Conservation (phyloP, 2,797 vertebrate species). For the Sarcophilus harrisii region DNA sequence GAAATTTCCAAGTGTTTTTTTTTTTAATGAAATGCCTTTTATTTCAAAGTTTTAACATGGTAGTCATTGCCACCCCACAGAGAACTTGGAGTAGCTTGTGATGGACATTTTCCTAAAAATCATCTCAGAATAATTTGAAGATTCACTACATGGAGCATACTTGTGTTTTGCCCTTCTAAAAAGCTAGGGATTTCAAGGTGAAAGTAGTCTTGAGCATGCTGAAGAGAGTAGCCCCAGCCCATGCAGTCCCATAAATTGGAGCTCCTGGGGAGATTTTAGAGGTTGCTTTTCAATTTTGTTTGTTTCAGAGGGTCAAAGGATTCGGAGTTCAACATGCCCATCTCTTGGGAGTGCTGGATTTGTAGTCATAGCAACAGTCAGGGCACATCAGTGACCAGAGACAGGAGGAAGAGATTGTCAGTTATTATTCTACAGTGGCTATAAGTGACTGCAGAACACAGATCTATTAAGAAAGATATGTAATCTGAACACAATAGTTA, state of each 20-base stretch:
- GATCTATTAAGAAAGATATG: slow-evolving; percentile 54
- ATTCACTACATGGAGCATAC: slow-evolving; percentile 58
- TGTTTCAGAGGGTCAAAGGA: slow-evolving; percentile 74
- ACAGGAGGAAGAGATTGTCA: slow-evolving; percentile 59
- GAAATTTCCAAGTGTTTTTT: slow-evolving; percentile 50
- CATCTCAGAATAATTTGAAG: slow-evolving; percentile 58
- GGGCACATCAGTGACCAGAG: slow-evolving; percentile 59
- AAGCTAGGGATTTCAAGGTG: slow-evolving; percentile 48
- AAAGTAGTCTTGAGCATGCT: slow-evolving; percentile 21
- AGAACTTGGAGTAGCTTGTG: slow-evolving; percentile 34
- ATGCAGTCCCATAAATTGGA: slow-evolving; percentile 65
- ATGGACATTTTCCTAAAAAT: slow-evolving; percentile 61
- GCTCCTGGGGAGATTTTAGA: slow-evolving; percentile 55
- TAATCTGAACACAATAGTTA: slow-evolving; percentile 54
- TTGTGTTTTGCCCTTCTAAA: slow-evolving; percentile 67
- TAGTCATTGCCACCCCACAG: slow-evolving; percentile 55
- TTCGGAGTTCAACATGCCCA: slow-evolving; percentile 56
- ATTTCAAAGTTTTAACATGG: slow-evolving; percentile 54
- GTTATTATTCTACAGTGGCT: slow-evolving; percentile 14
- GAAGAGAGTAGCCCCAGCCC: slow-evolving; percentile 9
- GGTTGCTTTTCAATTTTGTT: slow-evolving; percentile 68
- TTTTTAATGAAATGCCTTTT: slow-evolving; percentile 28
- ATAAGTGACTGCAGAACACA: slow-evolving; percentile 53
- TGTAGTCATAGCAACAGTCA: slow-evolving; percentile 66
- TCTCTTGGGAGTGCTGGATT: slow-evolving; percentile 50